Conservation (phyloP, 2,113 vertebrate genomes). For the Echinops telfairi region DNA sequence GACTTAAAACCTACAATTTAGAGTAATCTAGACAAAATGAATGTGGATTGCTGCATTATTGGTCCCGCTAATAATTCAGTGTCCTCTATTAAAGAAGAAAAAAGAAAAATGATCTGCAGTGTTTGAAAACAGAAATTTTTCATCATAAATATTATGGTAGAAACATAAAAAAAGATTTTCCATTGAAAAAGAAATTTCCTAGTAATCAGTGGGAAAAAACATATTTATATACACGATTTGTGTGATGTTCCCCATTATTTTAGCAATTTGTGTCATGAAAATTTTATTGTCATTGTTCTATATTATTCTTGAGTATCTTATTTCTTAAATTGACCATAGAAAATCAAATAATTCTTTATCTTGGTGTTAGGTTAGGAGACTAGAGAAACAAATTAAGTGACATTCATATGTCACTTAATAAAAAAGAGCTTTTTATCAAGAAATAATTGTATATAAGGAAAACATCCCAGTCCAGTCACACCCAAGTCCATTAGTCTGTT, state of each 20-base stretch:
- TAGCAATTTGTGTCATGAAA: background rate
- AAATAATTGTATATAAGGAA: too few species aligned
- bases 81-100: slow-evolving; percentile 53
- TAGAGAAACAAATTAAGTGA: too few species aligned
- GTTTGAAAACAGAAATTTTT: slow-evolving; percentile 33
- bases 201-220: slow-evolving; percentile 8
- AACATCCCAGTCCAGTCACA: too few species aligned
- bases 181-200: background rate
- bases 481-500: too few species aligned
- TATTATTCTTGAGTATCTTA: background rate
- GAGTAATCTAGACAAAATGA: slow-evolving; percentile 48
- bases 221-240: background rate
- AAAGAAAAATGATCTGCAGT: background rate
- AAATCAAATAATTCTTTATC: slow-evolving; percentile 30
- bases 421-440: too few species aligned
- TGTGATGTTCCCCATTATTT: background rate
- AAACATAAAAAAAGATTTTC: too few species aligned
- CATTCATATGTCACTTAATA: too few species aligned
- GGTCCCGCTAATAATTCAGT: background rate
- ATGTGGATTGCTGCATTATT: background rate
- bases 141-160: background rate
- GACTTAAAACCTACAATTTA: slow-evolving; percentile 34
- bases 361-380: background rate
- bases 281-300: background rate
- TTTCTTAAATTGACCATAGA: slow-evolving; percentile 17